phyloP scores from a whole-genome alignment of 2,113 vertebrate species.

The Halichoeres trimaculatus region DNA sequence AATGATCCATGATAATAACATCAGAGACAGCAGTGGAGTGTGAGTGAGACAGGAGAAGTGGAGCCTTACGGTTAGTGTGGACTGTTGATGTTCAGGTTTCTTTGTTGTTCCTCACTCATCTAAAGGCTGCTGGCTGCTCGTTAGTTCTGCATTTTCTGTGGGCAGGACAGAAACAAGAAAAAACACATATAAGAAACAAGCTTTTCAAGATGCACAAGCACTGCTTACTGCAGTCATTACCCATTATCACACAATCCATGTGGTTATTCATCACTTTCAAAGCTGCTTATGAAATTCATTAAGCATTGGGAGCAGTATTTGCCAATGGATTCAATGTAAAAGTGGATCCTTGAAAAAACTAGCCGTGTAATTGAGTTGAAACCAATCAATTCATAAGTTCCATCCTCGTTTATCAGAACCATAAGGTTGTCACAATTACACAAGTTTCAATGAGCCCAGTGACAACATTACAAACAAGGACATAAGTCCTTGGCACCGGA shows the following conservation, averaged over 20 bases:
- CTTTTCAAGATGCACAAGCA: conserved; percentile 2
- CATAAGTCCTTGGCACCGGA: too few species aligned
- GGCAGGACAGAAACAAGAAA: conserved; percentile 19
- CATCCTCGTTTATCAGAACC: too few species aligned
- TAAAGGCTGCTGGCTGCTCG: conserved; percentile 53
- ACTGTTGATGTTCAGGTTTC: conserved; percentile 43
- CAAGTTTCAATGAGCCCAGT: too few species aligned
- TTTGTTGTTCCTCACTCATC: conserved; percentile 64
- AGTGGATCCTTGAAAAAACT: too few species aligned
- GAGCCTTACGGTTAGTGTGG: conserved; percentile 61
- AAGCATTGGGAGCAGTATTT: neutral
- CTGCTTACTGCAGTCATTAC: neutral
- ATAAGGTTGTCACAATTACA: too few species aligned
- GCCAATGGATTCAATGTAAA: neutral
- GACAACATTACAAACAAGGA: too few species aligned
- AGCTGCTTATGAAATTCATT: neutral
- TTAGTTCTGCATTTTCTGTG: conserved; percentile 55
- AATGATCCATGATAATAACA: conserved; percentile 16
- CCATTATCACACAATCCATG: neutral
- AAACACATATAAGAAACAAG: neutral
- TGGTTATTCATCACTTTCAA: neutral
- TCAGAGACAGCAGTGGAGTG: conserved; percentile 1
- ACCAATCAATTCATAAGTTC: too few species aligned
- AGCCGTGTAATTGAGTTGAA: too few species aligned
- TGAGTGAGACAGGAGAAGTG: conserved; percentile 5